These are phyloP conservation scores for Notothenia coriiceps DNA, from an alignment of 2,113 vertebrate species.

Conservation along the genomic window DNA sequence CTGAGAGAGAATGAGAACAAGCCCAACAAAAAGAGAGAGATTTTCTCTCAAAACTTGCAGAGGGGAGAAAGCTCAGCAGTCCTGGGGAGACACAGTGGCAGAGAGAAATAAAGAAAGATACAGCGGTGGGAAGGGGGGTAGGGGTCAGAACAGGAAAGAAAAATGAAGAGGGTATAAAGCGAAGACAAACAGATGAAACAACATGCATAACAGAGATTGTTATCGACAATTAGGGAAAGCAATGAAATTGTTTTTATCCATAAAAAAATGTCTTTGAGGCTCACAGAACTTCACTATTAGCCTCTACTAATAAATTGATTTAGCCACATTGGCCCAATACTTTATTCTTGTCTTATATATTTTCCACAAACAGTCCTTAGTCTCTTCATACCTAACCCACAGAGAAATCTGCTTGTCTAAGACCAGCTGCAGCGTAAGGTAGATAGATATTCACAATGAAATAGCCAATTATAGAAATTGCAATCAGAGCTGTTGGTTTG, in stretches of 20 bases:
- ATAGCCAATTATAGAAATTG: slow-evolving; percentile 84
- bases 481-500: slow-evolving; percentile 77
- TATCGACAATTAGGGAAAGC: slow-evolving; percentile 56
- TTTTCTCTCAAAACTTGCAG: slow-evolving; percentile 64
- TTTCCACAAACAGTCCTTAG: slow-evolving; percentile 44
- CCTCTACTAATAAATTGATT: slow-evolving; percentile 54
- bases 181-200: slow-evolving; percentile 28
- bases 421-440: slow-evolving; percentile 55
- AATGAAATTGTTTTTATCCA: slow-evolving; percentile 56
- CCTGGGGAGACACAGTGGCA: slow-evolving; percentile 56
- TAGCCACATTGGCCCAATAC: slow-evolving; percentile 25
- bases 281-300: slow-evolving; percentile 31
- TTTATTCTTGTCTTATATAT: slow-evolving; percentile 48
- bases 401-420: slow-evolving; percentile 63
- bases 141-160: slow-evolving; percentile 28
- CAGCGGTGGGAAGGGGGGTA: slow-evolving; percentile 2
- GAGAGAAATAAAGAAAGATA: slow-evolving; percentile 51
- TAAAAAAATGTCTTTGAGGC: slow-evolving; percentile 49
- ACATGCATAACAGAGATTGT: slow-evolving; percentile 36
- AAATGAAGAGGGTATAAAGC: neutral
- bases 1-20: slow-evolving; percentile 65
- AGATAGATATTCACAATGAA: slow-evolving; percentile 74
- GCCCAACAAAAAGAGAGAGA: slow-evolving; percentile 27
- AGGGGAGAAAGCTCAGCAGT: slow-evolving; percentile 63
- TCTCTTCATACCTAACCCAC: slow-evolving; percentile 51